Evolutionary conservation across 2,888 invertebrate species (phyloP).

Genomic region (Drepanosiphum platanoidis): DNA sequence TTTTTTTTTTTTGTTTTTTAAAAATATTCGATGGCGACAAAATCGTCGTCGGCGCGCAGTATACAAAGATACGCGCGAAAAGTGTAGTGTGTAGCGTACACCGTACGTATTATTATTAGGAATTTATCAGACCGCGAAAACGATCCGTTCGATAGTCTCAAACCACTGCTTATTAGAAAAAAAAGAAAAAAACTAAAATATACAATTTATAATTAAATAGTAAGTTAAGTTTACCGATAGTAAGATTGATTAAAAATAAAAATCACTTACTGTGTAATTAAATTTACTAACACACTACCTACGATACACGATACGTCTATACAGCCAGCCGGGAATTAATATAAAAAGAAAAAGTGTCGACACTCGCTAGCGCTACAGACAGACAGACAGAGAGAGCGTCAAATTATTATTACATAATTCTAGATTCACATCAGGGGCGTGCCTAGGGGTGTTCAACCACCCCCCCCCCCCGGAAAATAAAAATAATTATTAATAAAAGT

Average conservation of each 20-base stretch:
- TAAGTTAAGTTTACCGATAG: constrained; percentile 1
- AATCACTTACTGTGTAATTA: constrained; percentile 3
- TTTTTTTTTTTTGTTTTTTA: too few relatives aligned
- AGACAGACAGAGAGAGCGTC: constrained; percentile 12
- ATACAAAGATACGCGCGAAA: not conserved
- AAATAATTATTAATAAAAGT: too few relatives aligned
- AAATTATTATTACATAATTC: not conserved
- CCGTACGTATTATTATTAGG: constrained; percentile 22
- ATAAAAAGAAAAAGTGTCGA: not conserved
- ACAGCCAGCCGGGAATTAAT: not conserved
- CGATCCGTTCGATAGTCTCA: constrained; percentile 1
- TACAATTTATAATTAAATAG: constrained; percentile 6
- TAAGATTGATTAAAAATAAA: constrained; percentile 32
- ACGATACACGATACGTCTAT: not conserved
- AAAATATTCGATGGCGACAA: constrained; percentile 23
- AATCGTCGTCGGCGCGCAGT: not conserved
- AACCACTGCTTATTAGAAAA: constrained; percentile 8
- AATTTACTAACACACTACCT: not conserved
- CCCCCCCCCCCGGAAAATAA: too few relatives aligned
- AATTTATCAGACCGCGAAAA: constrained; percentile 21
- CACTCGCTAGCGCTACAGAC: too few relatives aligned
- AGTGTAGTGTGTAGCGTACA: too few relatives aligned
- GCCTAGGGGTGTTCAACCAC: too few relatives aligned
- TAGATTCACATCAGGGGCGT: too few relatives aligned
- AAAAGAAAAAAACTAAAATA: not conserved